These are phyloP conservation scores for Leucophora obtusa DNA, from an alignment of 2,888 invertebrate species.

Conservation along the genomic window DNA sequence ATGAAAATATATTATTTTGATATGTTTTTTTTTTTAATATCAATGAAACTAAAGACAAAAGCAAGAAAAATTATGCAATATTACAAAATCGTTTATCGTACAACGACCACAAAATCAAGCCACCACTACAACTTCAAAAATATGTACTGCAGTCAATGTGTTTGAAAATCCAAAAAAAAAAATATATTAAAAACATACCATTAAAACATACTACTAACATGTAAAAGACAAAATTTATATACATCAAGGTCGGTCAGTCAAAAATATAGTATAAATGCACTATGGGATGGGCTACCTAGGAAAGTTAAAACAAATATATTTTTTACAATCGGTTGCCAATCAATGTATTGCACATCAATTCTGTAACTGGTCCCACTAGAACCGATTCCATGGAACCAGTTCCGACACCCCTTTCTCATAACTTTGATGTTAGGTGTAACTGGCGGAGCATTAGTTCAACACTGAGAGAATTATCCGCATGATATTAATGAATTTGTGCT, in stretches of 20 bases:
- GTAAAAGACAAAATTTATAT: slow-evolving; percentile 50
- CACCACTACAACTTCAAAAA: slow-evolving; percentile 9
- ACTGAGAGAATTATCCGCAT: no score
- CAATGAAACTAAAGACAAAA: slow-evolving; percentile 20
- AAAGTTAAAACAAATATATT: background rate
- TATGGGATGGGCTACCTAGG: slow-evolving; percentile 1
- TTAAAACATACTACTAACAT: slow-evolving; percentile 35
- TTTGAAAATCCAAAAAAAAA: slow-evolving; percentile 38
- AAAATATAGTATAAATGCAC: slow-evolving; percentile 44
- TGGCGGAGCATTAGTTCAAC: no score
- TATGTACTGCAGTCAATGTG: slow-evolving; percentile 16
- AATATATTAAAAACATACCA: slow-evolving; percentile 18
- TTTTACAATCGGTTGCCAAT: no score
- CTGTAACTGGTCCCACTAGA: no score
- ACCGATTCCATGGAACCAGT: no score
- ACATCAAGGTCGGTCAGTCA: slow-evolving; percentile 61
- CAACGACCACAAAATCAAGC: slow-evolving; percentile 55
- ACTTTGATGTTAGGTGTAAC: no score
- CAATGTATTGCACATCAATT: no score
- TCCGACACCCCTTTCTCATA: no score
- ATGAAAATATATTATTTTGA: slow-evolving; percentile 5
- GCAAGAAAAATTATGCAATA: slow-evolving; percentile 61
- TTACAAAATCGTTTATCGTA: slow-evolving; percentile 58
- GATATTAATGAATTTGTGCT: no score
- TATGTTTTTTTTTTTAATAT: background rate